Base-by-base conservation (phyloP, 2,113 vertebrate species). In the Bufo gargarizans region DNA sequence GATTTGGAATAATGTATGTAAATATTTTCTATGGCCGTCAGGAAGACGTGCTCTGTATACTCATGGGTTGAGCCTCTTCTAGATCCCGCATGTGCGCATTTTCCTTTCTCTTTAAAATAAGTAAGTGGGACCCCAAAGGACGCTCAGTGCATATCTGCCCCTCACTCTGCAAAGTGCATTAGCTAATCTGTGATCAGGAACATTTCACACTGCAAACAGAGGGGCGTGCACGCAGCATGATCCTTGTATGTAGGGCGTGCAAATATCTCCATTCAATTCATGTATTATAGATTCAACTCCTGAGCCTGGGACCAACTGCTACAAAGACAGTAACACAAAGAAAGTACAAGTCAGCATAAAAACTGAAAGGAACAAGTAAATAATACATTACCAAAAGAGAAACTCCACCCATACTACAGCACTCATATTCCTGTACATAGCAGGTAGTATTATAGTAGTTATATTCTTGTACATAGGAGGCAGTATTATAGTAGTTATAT, bases 1-100 rank as follows among this genome's bases (percentile, higher is more conserved):
- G 67, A 72, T 74, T 74, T 53, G 1, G 56, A 77, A 85, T 85
- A 85, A 84, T 84, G 43, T 85, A 85, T 85, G 84, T 72, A 49
- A 56, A 85, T 72, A 76, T 85, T 76, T 85, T 17, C 84, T 12
- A 10, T 59, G 69, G 22, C 33, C 47, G 63, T 71, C 63, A 58
- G 45, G 20, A 58, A 47, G 17, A 76, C 19, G 71, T n/a, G 55
- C 33, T 43, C 74, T 85, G 84, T 85, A 77, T 85, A 85, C 77
- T 77, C 63, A 77, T 59, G 47, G 33, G 53, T 53, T 14, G 6
- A 19, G 13, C n/a, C 55, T 49, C 84, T 76, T 63, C 61, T 63
- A 50, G 43, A 65, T 59, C n/a, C 20, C 16, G 5, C 45, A 53
- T 53, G 74, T 77, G 58, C 43, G 47, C 85, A 78, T 78, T 78